Percentiles rank a stretch among this genome's conserved stretches.
These are phyloP conservation scores for Papilio demoleus DNA, from an alignment of 2,888 invertebrate genomes.

Conservation along the genomic window DNA sequence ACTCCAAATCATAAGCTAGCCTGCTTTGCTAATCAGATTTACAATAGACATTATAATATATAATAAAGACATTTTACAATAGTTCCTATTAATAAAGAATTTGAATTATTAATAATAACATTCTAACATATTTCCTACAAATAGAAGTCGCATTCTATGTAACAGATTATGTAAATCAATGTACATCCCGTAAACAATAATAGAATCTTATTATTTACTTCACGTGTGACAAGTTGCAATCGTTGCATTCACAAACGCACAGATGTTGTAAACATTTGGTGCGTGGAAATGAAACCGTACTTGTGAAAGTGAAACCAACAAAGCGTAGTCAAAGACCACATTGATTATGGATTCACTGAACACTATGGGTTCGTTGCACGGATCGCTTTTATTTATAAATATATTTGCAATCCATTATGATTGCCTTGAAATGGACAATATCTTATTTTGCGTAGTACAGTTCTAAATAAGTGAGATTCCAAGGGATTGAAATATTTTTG, in stretches of 20 bases:
- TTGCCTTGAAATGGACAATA: no score
- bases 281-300: slow-evolving; percentile 59
- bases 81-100: background rate
- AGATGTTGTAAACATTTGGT: slow-evolving; percentile 70
- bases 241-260: slow-evolving; percentile 44
- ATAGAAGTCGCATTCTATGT: background rate
- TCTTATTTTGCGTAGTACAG: no score
- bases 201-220: slow-evolving; percentile 29
- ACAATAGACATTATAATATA: no score
- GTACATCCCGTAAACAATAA: slow-evolving; percentile 21
- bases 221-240: slow-evolving; percentile 43
- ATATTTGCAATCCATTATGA: no score
- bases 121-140: background rate
- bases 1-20: no score
- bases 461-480: no score
- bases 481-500: no score
- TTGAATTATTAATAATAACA: background rate
- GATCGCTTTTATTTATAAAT: no score
- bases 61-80: background rate
- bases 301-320: slow-evolving; percentile 61
- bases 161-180: slow-evolving; percentile 25
- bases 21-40: no score
- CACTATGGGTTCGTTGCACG: background rate
- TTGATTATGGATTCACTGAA: slow-evolving; percentile 15
- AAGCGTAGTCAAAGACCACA: slow-evolving; percentile 43